Base-by-base conservation (phyloP, 2,797 vertebrate genomes). In the Brachymystax lenok region DNA sequence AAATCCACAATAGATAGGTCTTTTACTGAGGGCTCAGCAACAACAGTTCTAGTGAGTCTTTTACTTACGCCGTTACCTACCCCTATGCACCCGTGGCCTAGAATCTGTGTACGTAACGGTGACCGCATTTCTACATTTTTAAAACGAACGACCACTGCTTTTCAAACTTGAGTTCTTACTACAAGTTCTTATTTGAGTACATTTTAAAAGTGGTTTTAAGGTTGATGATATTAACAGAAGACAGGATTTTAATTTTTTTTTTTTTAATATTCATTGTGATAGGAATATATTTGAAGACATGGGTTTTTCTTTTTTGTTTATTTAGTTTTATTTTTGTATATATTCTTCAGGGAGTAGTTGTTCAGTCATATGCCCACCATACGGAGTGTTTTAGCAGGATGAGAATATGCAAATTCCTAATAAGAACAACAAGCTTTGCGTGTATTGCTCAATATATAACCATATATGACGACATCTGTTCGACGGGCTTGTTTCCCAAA, bases 231-330 rank as follows among this genome's bases (percentile, higher is more conserved):
- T 84, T 74, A 82, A 81, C 82, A 79, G 80, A 81, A 86, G 70
- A 46, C 87, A 75, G 88, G 79, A 82, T 24, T 24, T 24, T 24
- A 24, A 24, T n/a, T 90, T 88, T 92, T 35, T 6, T 35, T 35
- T 35, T 35, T 35, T 72, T 80, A 5, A 40, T 8, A 40, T 8
- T 2, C 0, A 46, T 46, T 12, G 10, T 80, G 76, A 85, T 83
- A 86, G 84, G 81, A 89, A 86, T 85, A 77, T 79, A 87, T 83
- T 90, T 89, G 80, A 93, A 92, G 93, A 93, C 93, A 94, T 92
- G 85, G 84, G 28, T 88, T 90, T 85, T 75, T 46, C 24, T 67
- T 79, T 71, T 76, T 24, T 74, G 69, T 78, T 61, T 78, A 40
- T 76, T n/a, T 19, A 68, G 0, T 12, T 46, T 46, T 46, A 24